phyloP scores from a whole-genome alignment of 30 jellyfish, hydroid and myxozoan species.

The Kudoa iwatai region DNA sequence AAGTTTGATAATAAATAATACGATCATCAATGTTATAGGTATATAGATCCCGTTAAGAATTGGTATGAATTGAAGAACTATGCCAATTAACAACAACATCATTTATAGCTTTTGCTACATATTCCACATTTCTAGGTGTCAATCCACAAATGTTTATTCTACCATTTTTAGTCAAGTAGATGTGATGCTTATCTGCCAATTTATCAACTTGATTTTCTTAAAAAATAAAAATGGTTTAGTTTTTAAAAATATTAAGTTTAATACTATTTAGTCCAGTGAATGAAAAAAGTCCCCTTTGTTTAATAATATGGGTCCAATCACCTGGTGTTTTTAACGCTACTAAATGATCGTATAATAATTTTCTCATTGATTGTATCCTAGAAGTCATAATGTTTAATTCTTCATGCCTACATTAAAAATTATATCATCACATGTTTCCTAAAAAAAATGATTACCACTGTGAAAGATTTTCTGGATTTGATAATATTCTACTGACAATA shows the following conservation, averaged over 20 bases:
- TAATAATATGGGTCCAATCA: slow-evolving; percentile 44
- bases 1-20: too few relatives aligned
- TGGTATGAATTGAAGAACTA: too few relatives aligned
- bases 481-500: slow-evolving; percentile 39
- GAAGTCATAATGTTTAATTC: slow-evolving; percentile 28
- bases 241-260: neutral
- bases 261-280: slow-evolving; percentile 42
- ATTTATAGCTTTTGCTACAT: slow-evolving; percentile 35
- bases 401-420: slow-evolving; percentile 9
- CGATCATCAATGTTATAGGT: too few relatives aligned
- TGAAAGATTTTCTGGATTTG: slow-evolving; percentile 15
- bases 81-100: too few relatives aligned
- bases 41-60: too few relatives aligned
- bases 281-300: slow-evolving; percentile 50
- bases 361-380: slow-evolving; percentile 14
- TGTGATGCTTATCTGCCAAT: slow-evolving; percentile 13
- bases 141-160: slow-evolving; percentile 64
- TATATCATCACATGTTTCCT: neutral
- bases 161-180: slow-evolving; percentile 30
- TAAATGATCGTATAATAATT: slow-evolving; percentile 9
- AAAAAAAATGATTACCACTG: slow-evolving; percentile 20
- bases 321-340: slow-evolving; percentile 59
- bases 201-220: slow-evolving; percentile 28
- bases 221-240: neutral
- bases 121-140: slow-evolving; percentile 12